These are phyloP conservation scores for Rhodinocichla rosea DNA, from an alignment of 2,113 vertebrate genomes.

Conservation along the genomic window DNA sequence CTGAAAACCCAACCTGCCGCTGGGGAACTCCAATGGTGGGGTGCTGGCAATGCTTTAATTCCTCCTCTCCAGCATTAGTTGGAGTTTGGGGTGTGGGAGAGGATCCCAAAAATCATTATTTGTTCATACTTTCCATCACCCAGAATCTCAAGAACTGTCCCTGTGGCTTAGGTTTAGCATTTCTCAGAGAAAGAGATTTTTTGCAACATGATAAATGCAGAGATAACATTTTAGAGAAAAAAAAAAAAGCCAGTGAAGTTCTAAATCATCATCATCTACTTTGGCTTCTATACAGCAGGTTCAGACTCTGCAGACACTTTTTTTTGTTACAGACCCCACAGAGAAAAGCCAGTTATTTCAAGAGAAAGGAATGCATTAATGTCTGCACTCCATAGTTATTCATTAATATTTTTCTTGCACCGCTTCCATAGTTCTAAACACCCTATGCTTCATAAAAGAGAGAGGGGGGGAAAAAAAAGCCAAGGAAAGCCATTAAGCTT, in stretches of 20 bases:
- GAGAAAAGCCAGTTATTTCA: slow-evolving; percentile 56
- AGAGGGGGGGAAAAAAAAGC: fast-evolving
- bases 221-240: neutral
- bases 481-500: neutral
- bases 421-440: slow-evolving; percentile 17
- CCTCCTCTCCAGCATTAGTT: neutral
- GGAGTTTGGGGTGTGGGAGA: neutral
- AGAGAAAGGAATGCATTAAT: slow-evolving; percentile 57
- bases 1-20: neutral
- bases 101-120: neutral
- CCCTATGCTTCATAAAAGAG: neutral
- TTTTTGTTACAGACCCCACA: slow-evolving; percentile 16
- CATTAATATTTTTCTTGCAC: slow-evolving; percentile 57
- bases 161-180: neutral
- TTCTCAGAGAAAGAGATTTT: neutral
- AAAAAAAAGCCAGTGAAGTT: neutral
- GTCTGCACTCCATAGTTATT: slow-evolving; percentile 41
- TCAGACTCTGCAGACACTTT: slow-evolving; percentile 9
- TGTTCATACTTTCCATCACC: neutral
- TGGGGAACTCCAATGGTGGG: neutral
- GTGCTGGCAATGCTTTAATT: neutral
- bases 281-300: slow-evolving; percentile 27
- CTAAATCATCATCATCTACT: neutral
- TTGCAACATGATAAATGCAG: neutral
- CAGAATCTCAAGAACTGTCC: neutral